Evolutionary conservation across 92 coral and sea anemone species (phyloP), one percentile per base, ranked within the genome.

Genomic region (Montipora capitata): DNA sequence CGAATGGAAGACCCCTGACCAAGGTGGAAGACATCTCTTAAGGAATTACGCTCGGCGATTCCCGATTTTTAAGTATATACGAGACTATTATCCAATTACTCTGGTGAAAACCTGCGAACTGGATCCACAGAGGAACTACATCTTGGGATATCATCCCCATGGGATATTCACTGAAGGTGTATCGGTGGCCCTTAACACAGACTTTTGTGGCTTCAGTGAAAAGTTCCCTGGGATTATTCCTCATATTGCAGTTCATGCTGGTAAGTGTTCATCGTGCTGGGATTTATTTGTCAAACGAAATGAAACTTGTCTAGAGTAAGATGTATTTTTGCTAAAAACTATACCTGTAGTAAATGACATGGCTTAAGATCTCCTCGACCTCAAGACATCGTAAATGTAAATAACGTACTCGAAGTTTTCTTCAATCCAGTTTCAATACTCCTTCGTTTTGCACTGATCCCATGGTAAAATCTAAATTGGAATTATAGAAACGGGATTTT

Each of bases 121-220:
- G 14, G 97, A 97, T 76, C 98, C 98, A 20, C 85, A 86, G 35
- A 90, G 83, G 76, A 97, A 97, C 63, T 97, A 97, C 11, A 90
- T 97, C 18, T 91, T 97, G 72, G 99, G 98, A 2, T 97, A 95
- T 58, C 99, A 97, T 59, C 99, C 99, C 0, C 99, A 97, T 62
- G 99, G 99, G 4, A n/a, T 85, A 13, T 62, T 95, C 0, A 77
- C 88, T 39, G 98, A 93, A 40, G 99, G 99, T 48, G 94, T 92
- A 9, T 85, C 94, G 1, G 79, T 96, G n/a, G 89, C 92, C 35
- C 72, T 97, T 38, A 92, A 88, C 17, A 87, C 98, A 15, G 98
- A 97, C n/a, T 97, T 97, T 2, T 88, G 91, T 10, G 98, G 96
- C 10, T 95, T 97, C 81, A 84, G 89, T 13, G 89, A 85, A 63